A percentile compares a stretch with the other conserved stretches of the same genome.
These are phyloP conservation scores for Yponomeuta malinellus DNA, from an alignment of 2,888 invertebrate species.

Conservation along the genomic window DNA sequence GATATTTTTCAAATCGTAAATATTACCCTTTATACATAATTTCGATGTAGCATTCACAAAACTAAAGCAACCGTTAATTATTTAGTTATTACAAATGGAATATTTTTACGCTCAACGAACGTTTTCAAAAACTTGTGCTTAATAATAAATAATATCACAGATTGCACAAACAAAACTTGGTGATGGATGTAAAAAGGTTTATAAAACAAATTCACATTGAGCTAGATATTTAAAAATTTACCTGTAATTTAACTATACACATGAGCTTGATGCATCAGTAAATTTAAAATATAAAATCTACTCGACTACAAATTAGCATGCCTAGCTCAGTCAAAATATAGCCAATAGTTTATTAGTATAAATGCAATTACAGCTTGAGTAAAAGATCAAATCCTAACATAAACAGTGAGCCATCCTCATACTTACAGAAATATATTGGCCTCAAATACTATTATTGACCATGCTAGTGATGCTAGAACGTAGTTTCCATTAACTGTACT, in stretches of 20 bases:
- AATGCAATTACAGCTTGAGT: too few species aligned
- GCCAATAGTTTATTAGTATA: too few species aligned
- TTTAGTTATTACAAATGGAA: neutral
- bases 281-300: constrained; percentile 50
- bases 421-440: too few species aligned
- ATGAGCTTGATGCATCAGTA: constrained; percentile 14
- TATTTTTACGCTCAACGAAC: neutral
- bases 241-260: constrained; percentile 19
- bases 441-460: too few species aligned
- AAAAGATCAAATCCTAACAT: too few species aligned
- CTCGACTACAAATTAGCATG: constrained; percentile 50
- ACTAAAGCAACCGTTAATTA: constrained; percentile 1
- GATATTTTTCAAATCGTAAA: constrained; percentile 11
- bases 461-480: neutral
- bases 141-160: constrained; percentile 74
- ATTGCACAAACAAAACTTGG: constrained; percentile 63
- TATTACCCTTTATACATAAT: neutral
- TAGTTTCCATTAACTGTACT: neutral
- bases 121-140: constrained; percentile 41
- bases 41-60: constrained; percentile 14
- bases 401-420: too few species aligned
- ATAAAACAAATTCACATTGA: constrained; percentile 8
- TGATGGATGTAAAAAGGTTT: neutral
- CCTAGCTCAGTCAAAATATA: neutral
- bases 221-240: constrained; percentile 16